These are phyloP conservation scores for Drosophila pachea DNA, from an alignment of 1,140 invertebrate genomes.

Conservation along the genomic window DNA sequence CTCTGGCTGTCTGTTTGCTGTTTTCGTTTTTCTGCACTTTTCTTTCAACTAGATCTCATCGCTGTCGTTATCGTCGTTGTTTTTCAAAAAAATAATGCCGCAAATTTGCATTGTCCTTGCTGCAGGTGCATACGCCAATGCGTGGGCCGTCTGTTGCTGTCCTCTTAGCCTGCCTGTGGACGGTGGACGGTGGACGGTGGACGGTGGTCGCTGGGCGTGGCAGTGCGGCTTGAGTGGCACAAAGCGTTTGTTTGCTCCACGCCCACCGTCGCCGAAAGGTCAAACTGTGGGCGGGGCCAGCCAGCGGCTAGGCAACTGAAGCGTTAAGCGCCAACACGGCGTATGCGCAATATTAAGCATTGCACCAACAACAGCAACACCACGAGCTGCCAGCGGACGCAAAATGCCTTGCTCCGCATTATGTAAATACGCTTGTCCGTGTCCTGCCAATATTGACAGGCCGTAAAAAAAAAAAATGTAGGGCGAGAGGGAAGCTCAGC, in stretches of 20 bases:
- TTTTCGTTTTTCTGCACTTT: slow-evolving; percentile 17
- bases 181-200: no score
- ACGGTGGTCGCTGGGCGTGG: slow-evolving; percentile 32
- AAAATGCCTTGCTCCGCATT: slow-evolving; percentile 21
- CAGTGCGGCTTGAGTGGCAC: slow-evolving; percentile 31
- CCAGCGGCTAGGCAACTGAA: slow-evolving; percentile 13
- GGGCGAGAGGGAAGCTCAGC: no score
- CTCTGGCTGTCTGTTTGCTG: background rate
- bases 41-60: slow-evolving; percentile 3
- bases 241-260: slow-evolving; percentile 28
- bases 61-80: background rate
- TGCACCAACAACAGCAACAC: no score
- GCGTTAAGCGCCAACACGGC: slow-evolving; percentile 35
- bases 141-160: slow-evolving; percentile 1
- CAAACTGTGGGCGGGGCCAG: slow-evolving; percentile 35
- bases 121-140: slow-evolving; percentile 28
- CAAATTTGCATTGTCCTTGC: slow-evolving; percentile 40
- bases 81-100: slow-evolving; percentile 55
- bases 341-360: slow-evolving; percentile 34
- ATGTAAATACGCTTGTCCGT: slow-evolving; percentile 25
- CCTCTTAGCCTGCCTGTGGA: slow-evolving; percentile 21
- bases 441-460: no score
- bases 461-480: no score
- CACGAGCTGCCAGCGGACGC: background rate
- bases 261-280: slow-evolving; percentile 18